Evolutionary conservation across 2,113 vertebrate genomes (phyloP), one percentile per base, ranked within the genome.

Genomic region (Melanerpes aurifrons): DNA sequence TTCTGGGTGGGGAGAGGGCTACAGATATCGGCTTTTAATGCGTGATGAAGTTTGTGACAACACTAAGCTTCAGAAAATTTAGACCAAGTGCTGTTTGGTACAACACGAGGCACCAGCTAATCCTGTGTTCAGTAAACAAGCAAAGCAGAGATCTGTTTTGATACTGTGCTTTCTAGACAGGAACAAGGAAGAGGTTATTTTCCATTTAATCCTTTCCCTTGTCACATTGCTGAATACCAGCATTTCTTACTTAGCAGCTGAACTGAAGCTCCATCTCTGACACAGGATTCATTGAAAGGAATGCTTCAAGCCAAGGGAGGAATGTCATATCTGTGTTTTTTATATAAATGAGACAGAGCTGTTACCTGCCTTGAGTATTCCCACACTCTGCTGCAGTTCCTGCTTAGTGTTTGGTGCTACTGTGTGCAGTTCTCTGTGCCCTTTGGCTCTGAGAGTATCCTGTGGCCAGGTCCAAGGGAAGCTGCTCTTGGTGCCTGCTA

Each of bases 1-100:
- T 94, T 96, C 93, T 88, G 92, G 92, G 75, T 89, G 90, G 92
- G 80, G 79, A 95, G 70, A 87, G 69, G 78, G 76, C 78, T 95
- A 56, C 59, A 82, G 40, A 35, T 86, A 90, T 8, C 17, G 66
- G 96, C 90, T 94, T 93, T 92, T 53, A 85, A 86, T 22, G n/a
- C 2, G 45, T 84, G 87, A 93, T 93, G 83, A 80, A 92, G 69
- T 92, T 95, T 93, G 83, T 92, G 90, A 69, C 85, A 87, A 59
- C 37, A 26, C 37, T 92, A n/a, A 58, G 76, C 81, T 97, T 62
- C 59, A 68, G 54, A 26, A 91, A 82, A 32, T 83, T 67, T 75
- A 56, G 67, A 58, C 29, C 68, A 63, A 68, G 64, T 32, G 22
- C 62, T 78, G 29, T 71, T 86, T 82, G 62, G 40, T 58, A 45